Evolutionary conservation across 2,113 vertebrate species (phyloP).

Genomic region (Rhodinocichla rosea): DNA sequence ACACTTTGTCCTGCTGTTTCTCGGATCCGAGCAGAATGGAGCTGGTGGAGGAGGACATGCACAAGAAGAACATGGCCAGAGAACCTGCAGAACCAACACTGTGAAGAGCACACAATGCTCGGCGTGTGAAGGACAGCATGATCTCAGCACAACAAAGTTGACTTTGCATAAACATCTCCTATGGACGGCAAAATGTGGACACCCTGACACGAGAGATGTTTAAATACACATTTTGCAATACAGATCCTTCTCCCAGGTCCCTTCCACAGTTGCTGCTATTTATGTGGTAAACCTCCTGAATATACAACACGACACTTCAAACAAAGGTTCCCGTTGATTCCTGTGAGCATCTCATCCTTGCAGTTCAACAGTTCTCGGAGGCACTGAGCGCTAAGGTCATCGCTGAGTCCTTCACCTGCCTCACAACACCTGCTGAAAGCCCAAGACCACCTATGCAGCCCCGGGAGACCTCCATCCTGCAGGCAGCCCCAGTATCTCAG

Average conservation of each 20-base stretch:
- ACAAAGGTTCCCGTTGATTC: slow-evolving; percentile 45
- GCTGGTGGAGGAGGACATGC: background rate
- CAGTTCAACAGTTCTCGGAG: background rate
- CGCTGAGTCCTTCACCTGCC: slow-evolving; percentile 3
- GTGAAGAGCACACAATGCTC: background rate
- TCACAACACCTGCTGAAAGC: background rate
- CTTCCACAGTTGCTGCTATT: background rate
- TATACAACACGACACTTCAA: background rate
- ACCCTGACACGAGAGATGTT: background rate
- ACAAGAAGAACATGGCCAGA: background rate
- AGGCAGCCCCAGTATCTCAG: background rate
- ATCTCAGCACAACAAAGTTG: slow-evolving; percentile 17
- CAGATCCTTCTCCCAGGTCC: background rate
- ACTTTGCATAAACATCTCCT: background rate
- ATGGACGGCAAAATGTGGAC: background rate
- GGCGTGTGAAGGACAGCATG: background rate
- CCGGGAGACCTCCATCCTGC: background rate
- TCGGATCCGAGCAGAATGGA: background rate
- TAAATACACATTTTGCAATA: background rate
- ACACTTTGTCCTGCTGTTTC: background rate
- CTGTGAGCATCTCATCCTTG: background rate
- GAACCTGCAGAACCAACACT: background rate
- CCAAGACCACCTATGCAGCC: background rate
- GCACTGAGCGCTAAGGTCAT: background rate
- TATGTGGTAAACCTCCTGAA: background rate